A percentile compares a stretch with the other conserved stretches of the same genome.
Evolutionary conservation across 2,888 invertebrate species (phyloP).

Genomic region (Philhelius pedissequus): DNA sequence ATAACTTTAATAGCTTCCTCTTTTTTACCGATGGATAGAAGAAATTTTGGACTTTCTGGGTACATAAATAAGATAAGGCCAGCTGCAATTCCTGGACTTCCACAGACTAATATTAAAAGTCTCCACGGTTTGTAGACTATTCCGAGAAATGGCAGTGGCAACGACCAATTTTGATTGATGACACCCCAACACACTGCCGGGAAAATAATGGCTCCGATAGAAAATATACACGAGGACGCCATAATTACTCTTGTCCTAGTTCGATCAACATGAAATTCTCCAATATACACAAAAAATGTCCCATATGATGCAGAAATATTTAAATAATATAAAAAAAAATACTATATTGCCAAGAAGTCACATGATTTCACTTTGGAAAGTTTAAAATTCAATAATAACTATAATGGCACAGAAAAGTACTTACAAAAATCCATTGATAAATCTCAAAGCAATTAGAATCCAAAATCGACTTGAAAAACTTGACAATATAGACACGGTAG

Average conservation of each 20-base stretch:
- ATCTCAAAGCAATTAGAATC: slow-evolving; percentile 79
- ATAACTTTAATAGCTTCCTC: slow-evolving; percentile 72
- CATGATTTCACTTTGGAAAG: no score
- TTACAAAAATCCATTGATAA: slow-evolving; percentile 81
- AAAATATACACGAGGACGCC: slow-evolving; percentile 74
- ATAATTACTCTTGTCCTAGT: slow-evolving; percentile 78
- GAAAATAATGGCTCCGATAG: slow-evolving; percentile 72
- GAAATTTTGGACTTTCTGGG: slow-evolving; percentile 76
- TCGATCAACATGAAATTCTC: slow-evolving; percentile 79
- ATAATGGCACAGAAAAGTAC: no score
- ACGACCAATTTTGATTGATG: slow-evolving; percentile 73
- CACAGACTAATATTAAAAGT: slow-evolving; percentile 73
- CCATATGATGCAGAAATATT: slow-evolving; percentile 79
- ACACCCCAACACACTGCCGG: slow-evolving; percentile 74
- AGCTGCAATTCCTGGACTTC: slow-evolving; percentile 72
- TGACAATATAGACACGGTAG: slow-evolving; percentile 78
- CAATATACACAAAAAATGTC: slow-evolving; percentile 80
- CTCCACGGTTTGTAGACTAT: slow-evolving; percentile 75
- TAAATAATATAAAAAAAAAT: background rate
- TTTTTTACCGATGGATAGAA: slow-evolving; percentile 71
- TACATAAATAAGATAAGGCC: slow-evolving; percentile 70
- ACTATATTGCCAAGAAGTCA: no score
- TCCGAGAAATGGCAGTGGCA: slow-evolving; percentile 70
- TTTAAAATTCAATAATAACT: no score
- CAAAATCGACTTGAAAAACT: slow-evolving; percentile 79